Evolutionary conservation across 1,140 invertebrate genomes (phyloP).

Genomic region (Caenorhabditis latens): DNA sequence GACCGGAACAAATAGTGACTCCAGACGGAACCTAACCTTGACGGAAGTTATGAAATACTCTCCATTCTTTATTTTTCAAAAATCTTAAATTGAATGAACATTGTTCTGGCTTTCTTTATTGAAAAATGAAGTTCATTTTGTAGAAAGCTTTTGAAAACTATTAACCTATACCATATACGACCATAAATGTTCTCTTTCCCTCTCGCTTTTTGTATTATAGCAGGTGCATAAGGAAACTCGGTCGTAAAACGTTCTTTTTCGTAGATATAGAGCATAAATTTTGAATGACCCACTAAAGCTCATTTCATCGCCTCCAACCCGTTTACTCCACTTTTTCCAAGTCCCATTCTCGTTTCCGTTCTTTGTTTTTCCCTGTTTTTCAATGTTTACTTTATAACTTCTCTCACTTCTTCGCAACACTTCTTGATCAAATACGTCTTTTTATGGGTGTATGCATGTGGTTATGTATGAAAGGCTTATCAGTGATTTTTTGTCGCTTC

Average conservation of each 20-base stretch:
- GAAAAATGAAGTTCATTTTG: too few species aligned
- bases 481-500: conserved; percentile 25
- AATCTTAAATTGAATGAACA: too few species aligned
- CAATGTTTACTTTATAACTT: conserved; percentile 18
- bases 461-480: background rate
- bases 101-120: too few species aligned
- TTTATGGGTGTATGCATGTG: background rate
- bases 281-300: conserved; percentile 49
- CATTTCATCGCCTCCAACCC: conserved; percentile 37
- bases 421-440: conserved; percentile 25
- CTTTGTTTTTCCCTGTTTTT: background rate
- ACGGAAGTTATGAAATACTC: too few species aligned
- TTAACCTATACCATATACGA: too few species aligned
- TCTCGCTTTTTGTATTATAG: conserved; percentile 9
- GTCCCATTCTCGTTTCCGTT: background rate
- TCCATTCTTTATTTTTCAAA: too few species aligned
- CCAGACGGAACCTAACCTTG: too few species aligned
- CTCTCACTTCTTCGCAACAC: conserved; percentile 11
- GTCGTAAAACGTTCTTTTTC: conserved; percentile 36
- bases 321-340: background rate
- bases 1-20: too few species aligned
- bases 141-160: too few species aligned
- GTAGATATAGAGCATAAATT: conserved; percentile 24
- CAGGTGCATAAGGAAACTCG: conserved; percentile 17
- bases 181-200: background rate